Evolutionary conservation across 1,140 invertebrate genomes (phyloP), one percentile per base, ranked within the genome.

Genomic region (Hypothenemus hampei): DNA sequence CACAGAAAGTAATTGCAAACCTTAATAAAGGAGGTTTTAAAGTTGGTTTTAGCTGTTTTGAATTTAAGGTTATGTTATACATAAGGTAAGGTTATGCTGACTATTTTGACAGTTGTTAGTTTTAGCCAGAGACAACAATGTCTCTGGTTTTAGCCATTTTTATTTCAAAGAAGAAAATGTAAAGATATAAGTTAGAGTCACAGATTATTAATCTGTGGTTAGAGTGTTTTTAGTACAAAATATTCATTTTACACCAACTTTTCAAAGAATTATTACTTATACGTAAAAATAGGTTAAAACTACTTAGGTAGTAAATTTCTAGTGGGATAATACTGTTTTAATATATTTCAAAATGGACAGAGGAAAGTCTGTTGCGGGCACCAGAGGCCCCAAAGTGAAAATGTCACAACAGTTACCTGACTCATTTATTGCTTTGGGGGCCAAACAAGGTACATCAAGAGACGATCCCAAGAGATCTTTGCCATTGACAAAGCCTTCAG

Each of bases 371-470:
- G 65, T 69, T 11, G 35, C 63, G 13, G 66, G 54, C 72, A 75
- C 15, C 16, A 72, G 80, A 55, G 80, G 80, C 21, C 74, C 74
- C 1, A 83, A 83, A 61, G 74, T 72, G 50, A 83, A 83, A 74
- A 78, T 80, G 31, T 76, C 78, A 44, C 81, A 81, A 44, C 80
- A 80, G 69, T 76, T 80, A 16, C 70, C 78, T 5, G 80, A 82
- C 70, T 69, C 82, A 13, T 82, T 80, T 68, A 70, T 70, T 37
- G 78, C 78, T 11, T 65, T 83, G 4, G 81, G 81, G 29, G 72
- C 80, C 0, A 83, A 83, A 71, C 62, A 68, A 36, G 70, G 69
- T 47, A 66, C 75, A 19, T 66, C 68, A 29, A 71, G 80, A 58
- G 71, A 69, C 43, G 80, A 82, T 57, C 60, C 71, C n/a, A 81